phyloP scores from a whole-genome alignment of 2,888 invertebrate genomes.

The Cantharis lateralis region DNA sequence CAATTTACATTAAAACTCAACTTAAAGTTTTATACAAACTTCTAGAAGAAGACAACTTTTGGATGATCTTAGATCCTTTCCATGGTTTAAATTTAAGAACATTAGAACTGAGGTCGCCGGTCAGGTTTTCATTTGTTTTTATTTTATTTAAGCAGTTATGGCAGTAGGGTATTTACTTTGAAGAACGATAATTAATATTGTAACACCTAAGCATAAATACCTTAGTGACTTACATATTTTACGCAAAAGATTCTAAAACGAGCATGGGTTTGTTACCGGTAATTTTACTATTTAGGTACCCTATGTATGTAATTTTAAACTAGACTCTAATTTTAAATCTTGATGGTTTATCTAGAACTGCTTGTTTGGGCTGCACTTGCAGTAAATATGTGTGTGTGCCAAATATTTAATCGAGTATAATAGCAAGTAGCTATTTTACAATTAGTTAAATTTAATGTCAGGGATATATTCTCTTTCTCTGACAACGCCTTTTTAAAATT shows the following conservation, averaged over 20 bases:
- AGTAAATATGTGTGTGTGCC: slow-evolving; percentile 15
- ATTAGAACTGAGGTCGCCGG: too few relatives aligned
- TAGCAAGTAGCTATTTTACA: neutral
- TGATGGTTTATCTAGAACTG: neutral
- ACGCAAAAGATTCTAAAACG: neutral
- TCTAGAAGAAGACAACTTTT: too few relatives aligned
- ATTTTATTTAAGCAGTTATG: too few relatives aligned
- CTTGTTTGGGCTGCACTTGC: slow-evolving; percentile 21
- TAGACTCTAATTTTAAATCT: neutral
- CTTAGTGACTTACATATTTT: neutral
- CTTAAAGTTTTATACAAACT: too few relatives aligned
- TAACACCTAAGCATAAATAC: neutral
- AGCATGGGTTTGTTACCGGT: neutral
- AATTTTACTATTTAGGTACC: neutral
- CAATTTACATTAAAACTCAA: too few relatives aligned
- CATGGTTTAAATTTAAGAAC: too few relatives aligned
- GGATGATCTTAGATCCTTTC: too few relatives aligned
- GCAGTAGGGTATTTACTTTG: too few relatives aligned
- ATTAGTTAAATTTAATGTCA: neutral
- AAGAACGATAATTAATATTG: neutral
- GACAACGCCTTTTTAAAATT: neutral
- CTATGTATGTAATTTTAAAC: neutral
- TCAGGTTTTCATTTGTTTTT: too few relatives aligned
- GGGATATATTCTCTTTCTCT: neutral
- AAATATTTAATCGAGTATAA: slow-evolving; percentile 5